Base-by-base conservation (phyloP, 2,797 vertebrate species). In the Nannoperca australis region DNA sequence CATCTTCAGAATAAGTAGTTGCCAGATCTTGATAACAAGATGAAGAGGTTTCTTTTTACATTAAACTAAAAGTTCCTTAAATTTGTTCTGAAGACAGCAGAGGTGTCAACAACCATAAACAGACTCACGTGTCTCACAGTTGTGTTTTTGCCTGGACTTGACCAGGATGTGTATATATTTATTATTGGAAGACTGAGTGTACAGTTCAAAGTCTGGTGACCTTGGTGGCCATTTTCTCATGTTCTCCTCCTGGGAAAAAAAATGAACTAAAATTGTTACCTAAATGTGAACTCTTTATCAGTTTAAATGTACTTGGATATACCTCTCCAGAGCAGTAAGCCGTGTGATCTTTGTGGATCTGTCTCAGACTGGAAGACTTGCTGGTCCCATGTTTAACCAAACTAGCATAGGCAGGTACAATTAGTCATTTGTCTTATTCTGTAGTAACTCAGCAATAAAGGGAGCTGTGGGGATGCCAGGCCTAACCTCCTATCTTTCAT, bases 381-480 rank as follows among this genome's bases (percentile, higher is more conserved):
- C 88, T 83, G 86, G 90, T 91, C 85, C 85, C 91, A 84, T 89
- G 88, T 92, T 93, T 90, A 93, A 93, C 88, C 90, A 90, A 93
- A 91, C 91, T 93, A 91, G 89, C 88, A 62, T 91, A 92, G 90
- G 80, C 93, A 90, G 93, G 87, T 88, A 73, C 81, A 87, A 76
- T 89, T 84, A 93, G 84, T 90, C 81, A 83, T 81, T 90, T n/a
- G 83, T 92, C 91, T 93, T 91, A 92, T 90, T 93, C 92, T 88
- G 91, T 95, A 95, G 93, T 93, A 93, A 94, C 89, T 92, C 92
- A 93, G 95, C 94, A 95, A 95, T 95, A 95, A 94, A 92, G 76
- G 84, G 88, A 93, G 91, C 86, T 80, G 73, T 85, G 78, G 84
- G 85, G 66, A 79, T 81, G 84, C 78, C 68, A 60, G 78, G 87